Base-by-base conservation (phyloP, 2,797 vertebrate species). In the Lacerta agilis region DNA sequence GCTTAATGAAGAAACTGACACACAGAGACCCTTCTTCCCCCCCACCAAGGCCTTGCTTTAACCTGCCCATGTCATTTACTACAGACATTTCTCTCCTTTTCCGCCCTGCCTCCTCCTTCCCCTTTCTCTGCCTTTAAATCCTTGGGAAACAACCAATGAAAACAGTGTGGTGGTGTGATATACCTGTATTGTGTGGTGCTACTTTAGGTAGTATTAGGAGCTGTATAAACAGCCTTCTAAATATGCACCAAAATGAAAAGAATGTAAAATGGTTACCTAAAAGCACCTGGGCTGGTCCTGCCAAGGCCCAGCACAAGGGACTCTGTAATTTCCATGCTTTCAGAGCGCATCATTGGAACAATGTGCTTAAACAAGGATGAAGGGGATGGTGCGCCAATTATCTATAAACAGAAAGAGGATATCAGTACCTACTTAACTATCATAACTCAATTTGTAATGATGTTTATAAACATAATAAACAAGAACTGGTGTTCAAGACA, bases 311-410 rank as follows among this genome's bases (percentile, higher is more conserved):
- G 97, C 88, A 99, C 99, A 82, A 99, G 98, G 96, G 99, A 99
- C 97, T 99, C 99, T 72, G 99, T 99, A 96, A 99, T 98, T 96
- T 99, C 99, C 98, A 99, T 98, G 97, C 99, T 98, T 97, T 99
- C 99, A 90, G 98, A 99, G 96, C 99, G 98, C 99, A 99, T 99
- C 98, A 99, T 99, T 64, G 99, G 99, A 95, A 99, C 99, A 94
- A 99, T 98, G 96, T 99, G 98, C 97, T 99, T 99, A 97, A 99
- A 99, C 93, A 99, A 96, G 92, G 98, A 99, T 82, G 98, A 98
- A 91, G 98, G 98, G 96, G 99, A 99, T 91, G 99, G 99, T 97
- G 98, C 98, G 95, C 99, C 98, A 94, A 99, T 98, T 95, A 99
- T 98, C 99, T 99, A 93, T 64, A 83, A 93, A 86, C 15, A 89